phyloP scores from a whole-genome alignment of 2,888 invertebrate genomes.

The Tricholauxania praeusta region DNA sequence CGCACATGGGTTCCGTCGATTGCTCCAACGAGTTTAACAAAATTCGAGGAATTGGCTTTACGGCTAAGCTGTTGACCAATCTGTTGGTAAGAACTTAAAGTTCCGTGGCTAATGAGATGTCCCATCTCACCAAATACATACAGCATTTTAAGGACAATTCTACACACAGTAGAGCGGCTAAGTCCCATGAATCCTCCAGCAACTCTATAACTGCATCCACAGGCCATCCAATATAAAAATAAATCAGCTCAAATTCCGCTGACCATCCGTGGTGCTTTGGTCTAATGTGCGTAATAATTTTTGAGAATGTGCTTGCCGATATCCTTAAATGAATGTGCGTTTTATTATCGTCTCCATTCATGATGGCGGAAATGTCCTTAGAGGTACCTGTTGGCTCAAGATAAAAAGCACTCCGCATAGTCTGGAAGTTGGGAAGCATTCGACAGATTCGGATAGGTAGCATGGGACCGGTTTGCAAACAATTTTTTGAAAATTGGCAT shows the following conservation, averaged over 20 bases:
- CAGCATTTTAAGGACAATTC: no score
- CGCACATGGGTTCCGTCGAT: slow-evolving; percentile 16
- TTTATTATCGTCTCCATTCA: neutral
- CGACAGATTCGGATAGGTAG: no score
- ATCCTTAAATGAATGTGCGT: slow-evolving; percentile 18
- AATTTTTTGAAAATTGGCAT: no score
- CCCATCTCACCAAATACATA: no score
- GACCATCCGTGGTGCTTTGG: slow-evolving; percentile 29
- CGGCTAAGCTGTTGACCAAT: neutral
- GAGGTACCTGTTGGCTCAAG: neutral
- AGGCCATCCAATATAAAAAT: slow-evolving; percentile 29
- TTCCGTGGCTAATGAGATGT: no score
- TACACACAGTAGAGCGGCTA: no score
- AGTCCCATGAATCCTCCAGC: no score
- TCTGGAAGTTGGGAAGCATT: no score
- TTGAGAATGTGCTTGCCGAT: slow-evolving; percentile 9
- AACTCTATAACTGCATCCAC: neutral
- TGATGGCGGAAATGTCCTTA: neutral
- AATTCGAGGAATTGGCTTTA: neutral
- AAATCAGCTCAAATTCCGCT: slow-evolving; percentile 21
- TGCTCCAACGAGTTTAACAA: neutral
- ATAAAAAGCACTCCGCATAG: neutral
- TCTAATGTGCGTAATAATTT: slow-evolving; percentile 10
- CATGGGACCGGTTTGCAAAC: no score
- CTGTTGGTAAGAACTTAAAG: neutral